These are phyloP conservation scores for Suncus etruscus DNA, from an alignment of 2,113 vertebrate species.

Conservation along the genomic window DNA sequence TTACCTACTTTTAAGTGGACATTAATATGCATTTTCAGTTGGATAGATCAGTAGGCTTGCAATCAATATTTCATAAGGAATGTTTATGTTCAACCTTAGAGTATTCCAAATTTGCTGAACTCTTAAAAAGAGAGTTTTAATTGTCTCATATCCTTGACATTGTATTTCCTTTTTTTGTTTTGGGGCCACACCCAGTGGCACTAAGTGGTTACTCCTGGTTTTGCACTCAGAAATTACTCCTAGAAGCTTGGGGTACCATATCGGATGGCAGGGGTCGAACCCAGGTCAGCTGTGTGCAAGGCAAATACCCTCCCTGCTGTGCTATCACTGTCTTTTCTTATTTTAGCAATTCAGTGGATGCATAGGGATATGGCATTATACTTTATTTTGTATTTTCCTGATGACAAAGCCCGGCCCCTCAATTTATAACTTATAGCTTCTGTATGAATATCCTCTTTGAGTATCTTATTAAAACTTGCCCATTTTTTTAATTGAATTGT, in stretches of 20 bases:
- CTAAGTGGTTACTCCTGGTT: too few species aligned
- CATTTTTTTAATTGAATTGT: slow-evolving; percentile 65
- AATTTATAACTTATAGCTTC: slow-evolving; percentile 8
- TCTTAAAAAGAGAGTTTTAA: slow-evolving; percentile 16
- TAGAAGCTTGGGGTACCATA: too few species aligned
- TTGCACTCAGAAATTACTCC: too few species aligned
- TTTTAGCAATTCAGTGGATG: slow-evolving; percentile 2
- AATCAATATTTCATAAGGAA: slow-evolving; percentile 16
- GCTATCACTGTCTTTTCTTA: not conserved
- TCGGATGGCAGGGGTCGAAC: too few species aligned
- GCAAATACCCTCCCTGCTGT: too few species aligned
- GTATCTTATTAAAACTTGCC: slow-evolving; percentile 50
- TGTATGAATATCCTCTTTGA: slow-evolving; percentile 46
- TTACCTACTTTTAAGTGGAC: slow-evolving; percentile 19
- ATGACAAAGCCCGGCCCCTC: not conserved
- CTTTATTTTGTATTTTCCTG: slow-evolving; percentile 54
- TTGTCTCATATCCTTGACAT: slow-evolving; percentile 33
- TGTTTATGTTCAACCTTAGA: slow-evolving; percentile 44
- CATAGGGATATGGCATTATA: not conserved
- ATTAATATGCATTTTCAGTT: slow-evolving; percentile 39
- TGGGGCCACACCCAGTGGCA: too few species aligned
- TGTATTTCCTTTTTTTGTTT: not conserved
- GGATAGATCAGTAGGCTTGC: slow-evolving; percentile 15
- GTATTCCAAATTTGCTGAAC: slow-evolving; percentile 56
- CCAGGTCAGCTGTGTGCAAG: too few species aligned